phyloP scores from a whole-genome alignment of 2,797 vertebrate species.

The Channa striata region DNA sequence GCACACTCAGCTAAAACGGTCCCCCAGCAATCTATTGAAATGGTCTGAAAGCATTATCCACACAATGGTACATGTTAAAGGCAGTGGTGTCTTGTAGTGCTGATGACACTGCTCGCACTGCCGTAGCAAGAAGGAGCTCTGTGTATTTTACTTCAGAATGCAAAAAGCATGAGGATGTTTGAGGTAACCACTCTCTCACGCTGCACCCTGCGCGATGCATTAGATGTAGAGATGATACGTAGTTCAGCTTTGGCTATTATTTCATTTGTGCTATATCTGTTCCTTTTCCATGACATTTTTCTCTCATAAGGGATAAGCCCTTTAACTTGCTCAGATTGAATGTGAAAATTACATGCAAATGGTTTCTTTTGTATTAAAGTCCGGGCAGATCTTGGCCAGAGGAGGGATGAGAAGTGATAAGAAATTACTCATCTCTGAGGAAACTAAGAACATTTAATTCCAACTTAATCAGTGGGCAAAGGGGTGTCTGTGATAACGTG shows the following conservation, averaged over 20 bases:
- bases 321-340: conserved; percentile 69
- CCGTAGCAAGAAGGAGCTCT: conserved; percentile 47
- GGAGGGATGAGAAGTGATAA: conserved; percentile 64
- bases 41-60: conserved; percentile 79
- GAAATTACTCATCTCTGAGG: conserved; percentile 63
- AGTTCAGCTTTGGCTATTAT: conserved; percentile 59
- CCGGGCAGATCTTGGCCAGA: conserved; percentile 61
- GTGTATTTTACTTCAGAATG: conserved; percentile 53
- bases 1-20: conserved; percentile 83
- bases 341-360: conserved; percentile 78
- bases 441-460: conserved; percentile 72
- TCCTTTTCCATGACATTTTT: conserved; percentile 59
- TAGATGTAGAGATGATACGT: conserved; percentile 62
- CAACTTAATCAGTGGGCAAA: conserved; percentile 62
- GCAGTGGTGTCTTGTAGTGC: conserved; percentile 75
- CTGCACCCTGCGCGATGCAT: conserved; percentile 48
- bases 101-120: conserved; percentile 72
- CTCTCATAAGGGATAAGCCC: conserved; percentile 62
- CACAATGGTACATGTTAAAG: conserved; percentile 82
- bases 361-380: conserved; percentile 75
- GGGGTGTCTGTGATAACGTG: conserved; percentile 46
- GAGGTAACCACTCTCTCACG: conserved; percentile 56
- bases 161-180: conserved; percentile 47
- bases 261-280: conserved; percentile 59
- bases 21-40: conserved; percentile 82